Base-by-base conservation (phyloP, 2,797 vertebrate genomes). In the Heliangelus exortis region DNA sequence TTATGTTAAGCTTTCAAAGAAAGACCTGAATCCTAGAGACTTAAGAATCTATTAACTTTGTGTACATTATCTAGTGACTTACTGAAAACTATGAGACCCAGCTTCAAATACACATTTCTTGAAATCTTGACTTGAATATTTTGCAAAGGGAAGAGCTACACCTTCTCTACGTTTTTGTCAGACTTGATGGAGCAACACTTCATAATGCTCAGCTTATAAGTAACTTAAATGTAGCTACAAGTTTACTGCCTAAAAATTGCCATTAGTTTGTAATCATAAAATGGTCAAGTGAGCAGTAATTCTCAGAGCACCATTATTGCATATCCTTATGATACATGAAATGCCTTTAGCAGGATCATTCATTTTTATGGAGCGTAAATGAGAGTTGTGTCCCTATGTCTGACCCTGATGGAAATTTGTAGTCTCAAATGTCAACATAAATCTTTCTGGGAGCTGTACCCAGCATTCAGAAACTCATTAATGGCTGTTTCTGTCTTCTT, bases 281-380 rank as follows among this genome's bases (percentile, higher is more conserved):
- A 93, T 91, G 80, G 80, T 94, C 91, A 96, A 93, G 80, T 91
- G 89, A 94, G 33, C 92, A 92, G 88, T 92, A 86, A 84, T 88
- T 92, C 85, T 84, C 66, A 45, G 73, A 88, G 39, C 48, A 88
- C 53, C 3, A 2, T 92, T 96, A 78, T 74, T 8, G 1, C 62
- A 43, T 55, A 66, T 75, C 69, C 79, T 89, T 86, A 75, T 75
- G 89, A 84, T 51, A 91, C 89, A 86, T 68, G 29, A 91, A 95
- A 75, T 81, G 54, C 48, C 76, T 94, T 92, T 78, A 86, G 79
- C 51, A 90, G 87, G 72, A 80, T 93, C 83, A 84, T 43, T 16
- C 76, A 94, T 90, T 96, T 94, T 94, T 96, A 95, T 90, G 85
- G 85, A 90, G n/a, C 90, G 8, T 74, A 92, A 93, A 95, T 89